phyloP scores from a whole-genome alignment of 2,888 invertebrate species.

The Cryptocephalus primarius region DNA sequence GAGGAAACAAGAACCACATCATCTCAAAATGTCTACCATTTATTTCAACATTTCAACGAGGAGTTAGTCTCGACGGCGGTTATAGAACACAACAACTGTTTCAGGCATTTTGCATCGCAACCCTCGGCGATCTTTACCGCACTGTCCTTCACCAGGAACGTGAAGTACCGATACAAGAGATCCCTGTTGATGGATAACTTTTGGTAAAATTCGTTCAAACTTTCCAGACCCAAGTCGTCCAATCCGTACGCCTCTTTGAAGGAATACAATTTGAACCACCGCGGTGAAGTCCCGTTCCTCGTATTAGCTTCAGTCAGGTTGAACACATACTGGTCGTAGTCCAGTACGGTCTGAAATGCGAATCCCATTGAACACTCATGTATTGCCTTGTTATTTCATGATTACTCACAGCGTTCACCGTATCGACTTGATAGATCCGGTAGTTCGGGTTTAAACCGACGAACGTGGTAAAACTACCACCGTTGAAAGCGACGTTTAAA shows the following conservation, averaged over 20 bases:
- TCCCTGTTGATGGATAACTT: conserved; percentile 45
- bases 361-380: background rate
- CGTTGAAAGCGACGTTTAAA: conserved; percentile 61
- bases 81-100: conserved; percentile 15
- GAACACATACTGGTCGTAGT: conserved; percentile 45
- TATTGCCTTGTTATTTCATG: background rate
- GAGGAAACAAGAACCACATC: no score
- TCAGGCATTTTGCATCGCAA: conserved; percentile 19
- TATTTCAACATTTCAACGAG: no score
- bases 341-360: conserved; percentile 10
- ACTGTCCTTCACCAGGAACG: conserved; percentile 18
- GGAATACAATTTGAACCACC: conserved; percentile 63
- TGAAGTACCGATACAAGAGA: conserved; percentile 34
- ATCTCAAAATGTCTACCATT: no score
- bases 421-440: conserved; percentile 20
- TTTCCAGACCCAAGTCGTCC: conserved; percentile 46
- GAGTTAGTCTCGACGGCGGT: conserved; percentile 7
- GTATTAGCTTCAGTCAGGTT: conserved; percentile 63
- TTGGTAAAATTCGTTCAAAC: conserved; percentile 49
- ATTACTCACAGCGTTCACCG: conserved; percentile 14
- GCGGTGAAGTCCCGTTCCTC: conserved; percentile 44
- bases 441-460: conserved; percentile 51
- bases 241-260: conserved; percentile 56
- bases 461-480: conserved; percentile 71
- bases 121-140: conserved; percentile 12